Percentiles rank a stretch among this genome's conserved stretches.
Evolutionary conservation across 2,797 vertebrate genomes (phyloP).

Genomic region (Spinus pinus): DNA sequence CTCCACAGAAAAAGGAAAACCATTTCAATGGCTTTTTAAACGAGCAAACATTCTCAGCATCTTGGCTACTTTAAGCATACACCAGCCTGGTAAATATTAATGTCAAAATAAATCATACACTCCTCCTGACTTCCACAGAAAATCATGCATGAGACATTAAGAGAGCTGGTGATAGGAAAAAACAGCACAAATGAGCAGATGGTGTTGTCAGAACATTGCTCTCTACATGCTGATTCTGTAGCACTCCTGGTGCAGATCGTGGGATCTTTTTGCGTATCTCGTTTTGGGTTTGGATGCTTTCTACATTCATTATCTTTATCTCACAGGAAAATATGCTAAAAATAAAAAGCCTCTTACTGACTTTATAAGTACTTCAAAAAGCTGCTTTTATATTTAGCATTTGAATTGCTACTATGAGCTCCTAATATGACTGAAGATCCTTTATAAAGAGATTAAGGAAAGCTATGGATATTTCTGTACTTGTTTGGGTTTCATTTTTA

Average conservation of each 20-base stretch:
- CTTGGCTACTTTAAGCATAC: background rate
- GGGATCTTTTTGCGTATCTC: background rate
- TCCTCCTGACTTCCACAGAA: slow-evolving; percentile 35
- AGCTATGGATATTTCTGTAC: background rate
- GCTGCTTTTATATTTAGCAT: slow-evolving; percentile 54
- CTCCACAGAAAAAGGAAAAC: background rate
- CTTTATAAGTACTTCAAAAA: slow-evolving; percentile 35
- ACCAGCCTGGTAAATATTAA: slow-evolving; percentile 33
- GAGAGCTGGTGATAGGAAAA: background rate
- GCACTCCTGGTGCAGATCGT: background rate
- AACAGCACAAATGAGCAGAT: slow-evolving; percentile 52
- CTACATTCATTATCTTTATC: slow-evolving; percentile 20
- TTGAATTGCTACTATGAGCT: slow-evolving; percentile 34
- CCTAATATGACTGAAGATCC: background rate
- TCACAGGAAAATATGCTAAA: slow-evolving; percentile 32
- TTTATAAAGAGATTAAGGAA: slow-evolving; percentile 40
- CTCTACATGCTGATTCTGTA: slow-evolving; percentile 29
- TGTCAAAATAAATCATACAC: slow-evolving; percentile 45
- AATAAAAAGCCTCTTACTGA: slow-evolving; percentile 44
- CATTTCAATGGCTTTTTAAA: background rate
- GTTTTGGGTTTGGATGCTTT: slow-evolving; percentile 4
- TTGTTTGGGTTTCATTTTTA: background rate
- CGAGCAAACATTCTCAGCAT: background rate
- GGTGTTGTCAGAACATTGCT: slow-evolving; percentile 54
- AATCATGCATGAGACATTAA: slow-evolving; percentile 30